Base-by-base conservation (phyloP, 2,113 vertebrate species). In the Acinonyx jubatus region DNA sequence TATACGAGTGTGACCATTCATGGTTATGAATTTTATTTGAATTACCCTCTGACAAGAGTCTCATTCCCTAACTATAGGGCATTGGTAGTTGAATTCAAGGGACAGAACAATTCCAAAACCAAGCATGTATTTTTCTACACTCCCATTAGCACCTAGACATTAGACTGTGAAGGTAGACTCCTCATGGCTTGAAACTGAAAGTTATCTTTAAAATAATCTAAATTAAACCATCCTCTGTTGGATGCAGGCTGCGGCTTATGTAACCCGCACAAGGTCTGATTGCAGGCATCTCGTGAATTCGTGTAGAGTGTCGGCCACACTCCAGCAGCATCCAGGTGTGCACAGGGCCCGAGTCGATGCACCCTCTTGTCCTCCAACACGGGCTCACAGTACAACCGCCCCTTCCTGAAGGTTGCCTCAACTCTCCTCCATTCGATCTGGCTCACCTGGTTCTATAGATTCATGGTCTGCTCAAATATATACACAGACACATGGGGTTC, bases 291-390 rank as follows among this genome's bases (percentile, higher is more conserved):
- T 74, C 11, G 0, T 31, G 48, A 73, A 25, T 66, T 74, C 38
- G 79, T 19, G 36, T 18, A 52, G 0, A 12, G 27, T 4, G 5
- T 16, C 38, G 16, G 63, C 3, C 31, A 21, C 7, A 23, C 23
- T 50, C 21, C 21, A 31, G 29, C 1, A 12, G 19, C 33, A 25
- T 57, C 38, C 63, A 19, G 3, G 5, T 85, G 36, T 45, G 9
- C 27, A 50, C 5, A 21, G 27, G 18, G 38, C 82, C 36, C 0
- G 3, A 11, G 3, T 19, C 21, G 2, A 7, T 38, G 33, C 1
- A 7, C 21, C 2, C 3, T 50, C 19, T 25, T 36, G 33, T 55
- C 13, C 8, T 63, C 19, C 16, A 69, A 7, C 23, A 7, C 18
- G 4, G 65, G 21, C 12, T 57, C 31, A 19, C 9, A 14, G 52